phyloP scores from a whole-genome alignment of 2,113 vertebrate genomes.

The Chunga burmeisteri region DNA sequence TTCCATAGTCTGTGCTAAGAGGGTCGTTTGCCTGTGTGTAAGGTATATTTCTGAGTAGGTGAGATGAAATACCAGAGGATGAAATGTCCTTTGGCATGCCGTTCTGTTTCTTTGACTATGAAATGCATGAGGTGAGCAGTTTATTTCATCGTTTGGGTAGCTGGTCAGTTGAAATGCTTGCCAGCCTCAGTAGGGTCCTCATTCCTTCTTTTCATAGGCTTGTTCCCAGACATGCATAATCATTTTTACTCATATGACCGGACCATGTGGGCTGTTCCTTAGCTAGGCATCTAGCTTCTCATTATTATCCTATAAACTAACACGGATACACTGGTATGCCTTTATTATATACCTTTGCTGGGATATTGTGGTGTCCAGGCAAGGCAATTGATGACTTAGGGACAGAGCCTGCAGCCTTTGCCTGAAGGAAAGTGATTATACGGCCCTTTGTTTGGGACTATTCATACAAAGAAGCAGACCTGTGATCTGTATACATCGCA shows the following conservation, averaged over 20 bases:
- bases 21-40: neutral
- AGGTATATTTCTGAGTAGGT: neutral
- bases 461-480: neutral
- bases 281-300: neutral
- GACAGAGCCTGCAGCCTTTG: neutral
- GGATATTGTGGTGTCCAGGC: neutral
- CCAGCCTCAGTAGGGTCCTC: neutral
- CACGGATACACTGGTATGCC: neutral
- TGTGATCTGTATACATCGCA: neutral
- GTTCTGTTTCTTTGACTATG: neutral
- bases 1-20: neutral
- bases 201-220: neutral
- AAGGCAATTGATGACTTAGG: neutral
- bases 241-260: neutral
- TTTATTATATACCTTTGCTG: neutral
- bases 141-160: neutral
- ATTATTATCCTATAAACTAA: neutral
- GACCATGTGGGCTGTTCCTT: neutral
- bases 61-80: neutral
- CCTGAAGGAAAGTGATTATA: neutral
- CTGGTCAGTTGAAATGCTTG: neutral
- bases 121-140: neutral
- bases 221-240: neutral
- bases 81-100: neutral
- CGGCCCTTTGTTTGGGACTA: neutral